Evolutionary conservation across 2,888 invertebrate genomes (phyloP).

Genomic region (Amiota minor): DNA sequence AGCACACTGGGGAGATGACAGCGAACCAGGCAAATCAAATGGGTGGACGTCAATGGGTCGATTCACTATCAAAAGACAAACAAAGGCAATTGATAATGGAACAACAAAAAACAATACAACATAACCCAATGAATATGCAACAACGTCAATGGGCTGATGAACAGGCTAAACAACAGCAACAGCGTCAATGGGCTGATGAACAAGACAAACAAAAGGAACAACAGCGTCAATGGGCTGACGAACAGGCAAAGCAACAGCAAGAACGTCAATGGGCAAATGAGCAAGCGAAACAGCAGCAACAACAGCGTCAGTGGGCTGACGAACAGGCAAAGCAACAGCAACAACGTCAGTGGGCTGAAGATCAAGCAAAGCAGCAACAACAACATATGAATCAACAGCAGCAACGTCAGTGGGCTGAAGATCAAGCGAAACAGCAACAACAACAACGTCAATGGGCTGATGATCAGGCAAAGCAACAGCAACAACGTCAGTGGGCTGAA

Average conservation of each 20-base stretch:
- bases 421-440: neutral
- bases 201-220: slow-evolving; percentile 30
- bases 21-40: neutral
- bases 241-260: slow-evolving; percentile 24
- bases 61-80: slow-evolving; percentile 13
- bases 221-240: slow-evolving; percentile 37
- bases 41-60: slow-evolving; percentile 14
- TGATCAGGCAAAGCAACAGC: slow-evolving; percentile 31
- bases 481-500: slow-evolving; percentile 32
- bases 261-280: slow-evolving; percentile 1
- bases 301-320: slow-evolving; percentile 37
- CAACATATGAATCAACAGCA: slow-evolving; percentile 33
- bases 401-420: slow-evolving; percentile 11
- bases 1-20: slow-evolving; percentile 3
- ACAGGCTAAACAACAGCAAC: slow-evolving; percentile 29
- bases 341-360: slow-evolving; percentile 33
- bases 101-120: slow-evolving; percentile 24
- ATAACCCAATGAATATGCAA: slow-evolving; percentile 17
- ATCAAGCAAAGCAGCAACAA: slow-evolving; percentile 18
- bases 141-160: slow-evolving; percentile 32
- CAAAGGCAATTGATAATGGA: slow-evolving; percentile 27
- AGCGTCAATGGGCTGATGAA: neutral
- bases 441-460: slow-evolving; percentile 41
- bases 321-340: slow-evolving; percentile 15
- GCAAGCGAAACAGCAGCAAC: slow-evolving; percentile 17